Base-by-base conservation (phyloP, 2,113 vertebrate genomes). In the Gobius niger region DNA sequence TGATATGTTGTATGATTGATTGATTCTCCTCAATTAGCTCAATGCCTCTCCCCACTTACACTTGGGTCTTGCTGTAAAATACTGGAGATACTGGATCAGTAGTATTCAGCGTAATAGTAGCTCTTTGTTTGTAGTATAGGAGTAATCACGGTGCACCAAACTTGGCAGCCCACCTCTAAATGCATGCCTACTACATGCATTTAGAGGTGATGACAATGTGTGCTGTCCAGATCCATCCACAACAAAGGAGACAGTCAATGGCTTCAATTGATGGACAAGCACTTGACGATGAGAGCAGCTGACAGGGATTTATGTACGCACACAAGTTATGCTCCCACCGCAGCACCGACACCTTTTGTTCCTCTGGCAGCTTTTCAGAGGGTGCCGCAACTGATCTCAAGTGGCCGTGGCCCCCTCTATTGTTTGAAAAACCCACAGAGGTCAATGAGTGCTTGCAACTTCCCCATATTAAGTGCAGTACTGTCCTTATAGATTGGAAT, bases 191-290 rank as follows among this genome's bases (percentile, higher is more conserved):
- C 9, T 86, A 86, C 73, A 77, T 78, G 85, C 80, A 85, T 85
- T 78, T 85, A 85, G 87, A 68, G 41, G 63, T 3, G 57, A 76
- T 73, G 85, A 80, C 77, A 68, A 70, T 46, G 51, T 65, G 10
- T 4, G 44, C 44, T 53, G 50, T 44, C 67, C 14, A 3, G 40
- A 85, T 88, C 84, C 75, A 80, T 86, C 88, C 59, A 52, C 80
- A 66, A 73, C 46, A 79, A 77, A 66, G 85, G 85, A 89, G 85
- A 88, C 80, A 82, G 83, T 82, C 59, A 82, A 81, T 78, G 69
- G 75, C 75, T 86, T 89, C 82, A 88, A 81, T 52, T 89, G 88
- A 93, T 87, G 91, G 91, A 94, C 90, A 90, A 88, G 91, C 88
- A 92, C 88, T 92, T 93, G 87, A 86, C 88, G 63, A 59, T 61